Percentiles rank a stretch among this genome's conserved stretches.
These are phyloP conservation scores for Parauchenoglanis ngamensis DNA, from an alignment of 2,797 vertebrate genomes.

Conservation along the genomic window DNA sequence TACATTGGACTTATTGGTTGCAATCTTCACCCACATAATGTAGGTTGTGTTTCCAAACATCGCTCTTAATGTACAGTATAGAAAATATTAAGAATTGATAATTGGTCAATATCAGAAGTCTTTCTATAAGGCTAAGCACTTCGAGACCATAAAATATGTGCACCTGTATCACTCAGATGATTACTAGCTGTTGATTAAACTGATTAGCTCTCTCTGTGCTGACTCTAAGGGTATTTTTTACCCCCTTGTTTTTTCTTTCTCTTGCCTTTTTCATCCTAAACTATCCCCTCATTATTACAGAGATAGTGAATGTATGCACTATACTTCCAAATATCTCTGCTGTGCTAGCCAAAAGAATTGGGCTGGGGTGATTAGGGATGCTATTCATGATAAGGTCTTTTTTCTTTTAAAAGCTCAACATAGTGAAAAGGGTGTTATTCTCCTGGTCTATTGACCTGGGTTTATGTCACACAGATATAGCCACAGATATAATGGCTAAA, in stretches of 20 bases:
- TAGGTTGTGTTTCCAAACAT: neutral
- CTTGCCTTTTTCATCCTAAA: neutral
- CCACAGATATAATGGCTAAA: neutral
- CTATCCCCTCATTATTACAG: neutral
- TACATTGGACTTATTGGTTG: neutral
- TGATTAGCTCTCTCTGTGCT: neutral
- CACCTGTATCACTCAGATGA: conserved; percentile 26
- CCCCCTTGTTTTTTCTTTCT: neutral
- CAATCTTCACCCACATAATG: neutral
- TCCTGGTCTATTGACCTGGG: neutral
- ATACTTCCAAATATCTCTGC: neutral
- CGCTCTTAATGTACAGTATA: neutral
- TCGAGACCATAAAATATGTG: neutral
- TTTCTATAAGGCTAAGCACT: conserved; percentile 1
- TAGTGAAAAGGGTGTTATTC: neutral
- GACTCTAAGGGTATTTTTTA: conserved; percentile 9
- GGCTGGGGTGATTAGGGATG: neutral
- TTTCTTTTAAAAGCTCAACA: neutral
- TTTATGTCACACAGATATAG: neutral
- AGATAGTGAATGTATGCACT: neutral
- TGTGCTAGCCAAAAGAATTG: neutral
- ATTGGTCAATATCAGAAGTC: conserved; percentile 33
- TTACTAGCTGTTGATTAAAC: conserved; percentile 46
- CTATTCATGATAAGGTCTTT: neutral
- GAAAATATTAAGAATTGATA: neutral